phyloP scores from a whole-genome alignment of 2,888 invertebrate species.

The Subacronicta megacephala region DNA sequence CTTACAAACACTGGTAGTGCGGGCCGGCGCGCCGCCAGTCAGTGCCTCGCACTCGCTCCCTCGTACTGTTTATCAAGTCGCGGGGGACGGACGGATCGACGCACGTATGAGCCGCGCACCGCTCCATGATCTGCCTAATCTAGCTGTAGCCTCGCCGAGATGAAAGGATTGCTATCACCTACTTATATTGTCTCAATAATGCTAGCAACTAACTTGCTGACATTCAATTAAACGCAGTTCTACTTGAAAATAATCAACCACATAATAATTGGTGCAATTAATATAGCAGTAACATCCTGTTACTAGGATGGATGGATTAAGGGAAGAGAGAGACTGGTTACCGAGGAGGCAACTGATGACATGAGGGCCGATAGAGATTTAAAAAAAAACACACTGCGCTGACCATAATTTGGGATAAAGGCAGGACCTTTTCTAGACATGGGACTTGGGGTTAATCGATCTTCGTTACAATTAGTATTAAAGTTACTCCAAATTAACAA shows the following conservation, averaged over 20 bases:
- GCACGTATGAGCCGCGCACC: conserved; percentile 62
- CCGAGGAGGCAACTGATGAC: too few relatives aligned
- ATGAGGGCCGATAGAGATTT: too few relatives aligned
- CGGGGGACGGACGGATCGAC: conserved; percentile 72
- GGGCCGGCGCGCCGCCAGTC: conserved; percentile 67
- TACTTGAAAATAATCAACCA: neutral
- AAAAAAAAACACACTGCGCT: too few relatives aligned
- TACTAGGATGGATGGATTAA: too few relatives aligned
- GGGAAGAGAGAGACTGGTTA: too few relatives aligned
- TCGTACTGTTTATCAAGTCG: conserved; percentile 70
- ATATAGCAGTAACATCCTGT: too few relatives aligned
- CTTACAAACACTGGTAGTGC: conserved; percentile 73
- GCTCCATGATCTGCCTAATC: conserved; percentile 62
- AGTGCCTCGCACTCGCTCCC: conserved; percentile 77
- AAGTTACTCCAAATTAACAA: too few relatives aligned
- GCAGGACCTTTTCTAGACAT: too few relatives aligned
- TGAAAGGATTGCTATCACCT: conserved; percentile 12
- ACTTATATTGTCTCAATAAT: conserved; percentile 3
- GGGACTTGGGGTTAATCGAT: too few relatives aligned
- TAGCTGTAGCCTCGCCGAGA: conserved; percentile 49
- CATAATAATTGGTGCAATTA: too few relatives aligned
- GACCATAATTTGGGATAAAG: too few relatives aligned
- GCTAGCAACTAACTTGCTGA: conserved; percentile 1
- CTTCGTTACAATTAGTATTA: too few relatives aligned
- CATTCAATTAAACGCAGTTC: neutral